A percentile compares a stretch with the other conserved stretches of the same genome.
Conservation (phyloP, 2,888 invertebrate species). For the Parasteatoda lunata region DNA sequence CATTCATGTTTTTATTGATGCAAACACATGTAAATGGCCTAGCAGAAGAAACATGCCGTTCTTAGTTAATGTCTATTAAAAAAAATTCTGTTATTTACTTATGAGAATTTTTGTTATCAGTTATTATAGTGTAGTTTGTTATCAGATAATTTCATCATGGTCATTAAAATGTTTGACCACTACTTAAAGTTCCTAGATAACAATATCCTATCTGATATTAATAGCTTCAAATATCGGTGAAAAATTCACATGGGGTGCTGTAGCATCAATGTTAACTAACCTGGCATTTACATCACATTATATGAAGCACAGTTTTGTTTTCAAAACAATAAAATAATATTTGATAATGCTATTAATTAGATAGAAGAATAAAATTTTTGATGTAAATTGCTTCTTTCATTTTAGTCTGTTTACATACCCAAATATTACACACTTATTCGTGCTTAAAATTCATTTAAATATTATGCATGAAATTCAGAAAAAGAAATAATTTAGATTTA, state of each 20-base stretch:
- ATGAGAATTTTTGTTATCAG: constrained; percentile 62
- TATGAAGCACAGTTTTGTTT: constrained; percentile 60
- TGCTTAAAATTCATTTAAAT: too few species aligned
- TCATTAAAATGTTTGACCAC: constrained; percentile 35
- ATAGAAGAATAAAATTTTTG: constrained; percentile 66
- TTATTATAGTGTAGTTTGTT: constrained; percentile 49
- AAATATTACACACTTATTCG: too few species aligned
- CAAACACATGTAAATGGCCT: constrained; percentile 65
- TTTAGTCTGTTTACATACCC: too few species aligned
- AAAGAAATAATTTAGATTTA: too few species aligned
- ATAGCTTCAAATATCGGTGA: constrained; percentile 41
- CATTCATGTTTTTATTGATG: constrained; percentile 42
- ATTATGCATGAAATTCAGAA: too few species aligned
- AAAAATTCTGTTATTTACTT: constrained; percentile 24
- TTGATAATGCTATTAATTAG: constrained; percentile 68
- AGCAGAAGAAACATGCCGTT: constrained; percentile 47
- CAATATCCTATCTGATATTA: constrained; percentile 54
- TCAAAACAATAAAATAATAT: constrained; percentile 59
- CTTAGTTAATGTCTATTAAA: constrained; percentile 20
- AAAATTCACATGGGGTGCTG: constrained; percentile 49
- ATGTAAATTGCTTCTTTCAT: constrained; percentile 43
- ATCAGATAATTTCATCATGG: constrained; percentile 44
- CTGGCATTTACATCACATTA: constrained; percentile 59
- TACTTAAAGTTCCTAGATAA: constrained; percentile 63
- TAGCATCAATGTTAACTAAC: constrained; percentile 63